Percentiles rank a stretch among this genome's conserved stretches.
Conservation (phyloP, 2,888 invertebrate genomes). For the Meliscaeva auricollis region DNA sequence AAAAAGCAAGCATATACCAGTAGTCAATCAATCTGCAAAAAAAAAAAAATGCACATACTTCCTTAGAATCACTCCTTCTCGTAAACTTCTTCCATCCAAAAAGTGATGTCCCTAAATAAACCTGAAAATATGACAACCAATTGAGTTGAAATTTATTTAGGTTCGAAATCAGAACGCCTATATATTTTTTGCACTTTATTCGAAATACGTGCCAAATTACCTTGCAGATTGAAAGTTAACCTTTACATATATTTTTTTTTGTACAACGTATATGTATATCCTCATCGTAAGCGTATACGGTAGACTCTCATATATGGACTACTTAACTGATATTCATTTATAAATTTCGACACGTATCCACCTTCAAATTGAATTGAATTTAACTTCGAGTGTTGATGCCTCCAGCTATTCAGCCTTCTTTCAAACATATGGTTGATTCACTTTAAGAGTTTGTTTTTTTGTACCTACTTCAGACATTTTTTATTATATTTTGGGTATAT, state of each 20-base stretch:
- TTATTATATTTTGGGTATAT: slow-evolving; percentile 14
- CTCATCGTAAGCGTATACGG: too few relatives aligned
- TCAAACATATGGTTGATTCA: slow-evolving; percentile 34
- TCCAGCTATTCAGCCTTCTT: slow-evolving; percentile 14
- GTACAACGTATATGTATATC: too few relatives aligned
- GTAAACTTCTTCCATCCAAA: not conserved
- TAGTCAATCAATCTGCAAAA: too few relatives aligned
- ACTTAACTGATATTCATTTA: not conserved
- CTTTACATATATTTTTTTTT: not conserved
- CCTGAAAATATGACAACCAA: too few relatives aligned
- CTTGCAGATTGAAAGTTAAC: not conserved
- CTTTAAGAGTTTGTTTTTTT: slow-evolving; percentile 19
- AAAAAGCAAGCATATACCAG: too few relatives aligned
- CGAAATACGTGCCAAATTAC: slow-evolving; percentile 1
- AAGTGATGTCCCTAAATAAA: too few relatives aligned
- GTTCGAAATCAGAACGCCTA: not conserved
- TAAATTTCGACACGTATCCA: slow-evolving; percentile 44
- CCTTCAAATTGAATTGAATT: slow-evolving; percentile 46
- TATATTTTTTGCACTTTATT: not conserved
- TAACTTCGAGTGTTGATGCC: not conserved
- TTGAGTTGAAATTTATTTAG: not conserved
- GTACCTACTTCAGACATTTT: not conserved
- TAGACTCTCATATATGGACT: not conserved
- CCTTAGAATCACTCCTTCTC: too few relatives aligned
- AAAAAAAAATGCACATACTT: too few relatives aligned